Percentiles rank a stretch among this genome's conserved stretches.
phyloP scores from a whole-genome alignment of 2,113 vertebrate species.

The Ancistrus triradiatus region DNA sequence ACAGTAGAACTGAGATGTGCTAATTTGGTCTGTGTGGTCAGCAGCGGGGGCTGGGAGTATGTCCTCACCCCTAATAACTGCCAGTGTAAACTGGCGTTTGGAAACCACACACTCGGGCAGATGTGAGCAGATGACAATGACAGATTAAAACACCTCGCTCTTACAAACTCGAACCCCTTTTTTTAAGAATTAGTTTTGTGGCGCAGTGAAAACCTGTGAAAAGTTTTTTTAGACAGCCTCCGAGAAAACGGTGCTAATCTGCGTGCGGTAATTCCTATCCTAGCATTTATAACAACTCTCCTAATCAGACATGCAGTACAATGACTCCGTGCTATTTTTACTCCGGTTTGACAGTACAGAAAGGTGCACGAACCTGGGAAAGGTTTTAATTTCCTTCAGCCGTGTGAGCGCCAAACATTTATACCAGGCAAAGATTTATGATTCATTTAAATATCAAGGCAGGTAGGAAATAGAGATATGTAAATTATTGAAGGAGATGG shows the following conservation, averaged over 20 bases:
- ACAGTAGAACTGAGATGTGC: conserved; percentile 22
- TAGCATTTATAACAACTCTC: no score
- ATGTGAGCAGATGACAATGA: conserved; percentile 70
- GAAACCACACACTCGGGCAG: conserved; percentile 61
- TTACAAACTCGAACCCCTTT: conserved; percentile 54
- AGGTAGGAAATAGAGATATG: no score
- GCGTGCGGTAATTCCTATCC: no score
- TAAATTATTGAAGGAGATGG: conserved; percentile 3
- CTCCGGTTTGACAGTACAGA: no score
- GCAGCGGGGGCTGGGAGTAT: conserved; percentile 46
- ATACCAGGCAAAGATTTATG: conserved; percentile 14
- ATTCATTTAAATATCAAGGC: conserved; percentile 24
- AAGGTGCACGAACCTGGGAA: no score
- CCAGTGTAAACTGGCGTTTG: conserved; percentile 44
- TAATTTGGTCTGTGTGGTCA: conserved; percentile 38
- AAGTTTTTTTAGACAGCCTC: neutral
- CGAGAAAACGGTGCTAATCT: no score
- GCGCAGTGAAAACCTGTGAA: no score
- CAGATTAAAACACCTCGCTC: conserved; percentile 67
- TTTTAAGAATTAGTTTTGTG: conserved; percentile 29
- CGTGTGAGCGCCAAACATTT: no score
- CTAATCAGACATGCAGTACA: no score
- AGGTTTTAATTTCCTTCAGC: no score
- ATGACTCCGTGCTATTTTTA: no score
- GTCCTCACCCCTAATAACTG: conserved; percentile 56